Evolutionary conservation across 2,888 invertebrate species (phyloP), one percentile per base, ranked within the genome.

Genomic region (Acrocyrtus sp.): DNA sequence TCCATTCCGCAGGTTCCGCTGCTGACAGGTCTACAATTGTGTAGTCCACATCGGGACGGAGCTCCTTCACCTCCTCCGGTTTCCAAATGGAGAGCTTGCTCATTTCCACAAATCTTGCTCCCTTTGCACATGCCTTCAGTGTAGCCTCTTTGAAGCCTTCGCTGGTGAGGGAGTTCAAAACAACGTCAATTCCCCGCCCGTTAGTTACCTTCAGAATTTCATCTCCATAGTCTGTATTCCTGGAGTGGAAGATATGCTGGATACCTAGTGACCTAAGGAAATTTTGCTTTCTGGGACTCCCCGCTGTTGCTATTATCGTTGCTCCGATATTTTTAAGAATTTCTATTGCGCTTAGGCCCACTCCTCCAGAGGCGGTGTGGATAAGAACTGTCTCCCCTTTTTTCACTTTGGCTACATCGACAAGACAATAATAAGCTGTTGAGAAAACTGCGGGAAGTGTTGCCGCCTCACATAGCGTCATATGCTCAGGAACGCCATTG

Each of bases 351-450:
- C 50, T 50, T 1, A 75, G 17, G 10, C 75, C 75, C 1, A 75
- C 75, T 2, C 74, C 74, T 8, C 74, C 74, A 3, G 74, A 70
- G 15, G 69, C 74, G 1, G 65, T 70, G 22, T 74, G 74, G 19
- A 74, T 74, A 1, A 74, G 41, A 29, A 61, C 61, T 6, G 43
- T 61, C 8, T 63, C 56, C 10, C 51, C 34, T 22, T 17, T 29
- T 19, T 56, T 57, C 29, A 75, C n/a, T 48, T 75, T 75, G 1
- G 68, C 72, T 4, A 63, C 19, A n/a, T 67, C 27, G 8, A 72
- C 21, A 8, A 75, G 27, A 24, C 72, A 66, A 26, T 62, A 24
- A 27, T 63, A 72, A 0, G 72, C 62, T 3, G 75, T 75, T 15
- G 56, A 12, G 27, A 67, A 61, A 4, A 63, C 75, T 8, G 61